Base-by-base conservation (phyloP, 1,140 invertebrate genomes). In the Harpegnathos saltator region DNA sequence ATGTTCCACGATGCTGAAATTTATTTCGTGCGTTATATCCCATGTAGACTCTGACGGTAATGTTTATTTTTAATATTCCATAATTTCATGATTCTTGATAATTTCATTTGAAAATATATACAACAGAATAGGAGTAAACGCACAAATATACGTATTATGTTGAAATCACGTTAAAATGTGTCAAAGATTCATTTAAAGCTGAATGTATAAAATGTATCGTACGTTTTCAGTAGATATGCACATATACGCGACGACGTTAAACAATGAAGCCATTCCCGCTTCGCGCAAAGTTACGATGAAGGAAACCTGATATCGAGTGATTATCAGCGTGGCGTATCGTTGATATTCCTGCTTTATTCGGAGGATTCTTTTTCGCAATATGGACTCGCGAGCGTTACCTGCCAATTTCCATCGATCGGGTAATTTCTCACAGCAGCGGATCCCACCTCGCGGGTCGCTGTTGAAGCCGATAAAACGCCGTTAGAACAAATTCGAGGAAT, bases 301-400 rank as follows among this genome's bases (percentile, higher is more conserved):
- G 48, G 65, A 17, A 80, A 80, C 71, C 75, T 26, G 75, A 80
- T 69, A 48, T 59, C 3, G 52, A 9, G 1, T 71, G 52, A 54
- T 78, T 78, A 78, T 71, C 71, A 17, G 33, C n/a, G 58, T 12
- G 33, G 69, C 56, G 56, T 56, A 33, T 78, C 52, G 54, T 12
- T 15, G 48, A 54, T 78, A 78, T 69, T 69, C 48, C 29, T 1
- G 17, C 62, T 78, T 54, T 69, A 69, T 58, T 80, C 58, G 52
- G 29, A 14, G 17, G 65, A 80, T 80, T 58, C 69, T 78, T 80
- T 71, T 38, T 29, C 52, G 52, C 48, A 69, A 59, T 59, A 59
- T 68, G 29, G 44, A 44, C 44, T 22, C 5, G n/a, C 38, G 38
- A 44, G 38, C 22, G 48, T 69, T 56, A 56, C 7, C 29, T 44